Evolutionary conservation across 1,140 invertebrate genomes (phyloP).

Genomic region (Cotesia chilonis): DNA sequence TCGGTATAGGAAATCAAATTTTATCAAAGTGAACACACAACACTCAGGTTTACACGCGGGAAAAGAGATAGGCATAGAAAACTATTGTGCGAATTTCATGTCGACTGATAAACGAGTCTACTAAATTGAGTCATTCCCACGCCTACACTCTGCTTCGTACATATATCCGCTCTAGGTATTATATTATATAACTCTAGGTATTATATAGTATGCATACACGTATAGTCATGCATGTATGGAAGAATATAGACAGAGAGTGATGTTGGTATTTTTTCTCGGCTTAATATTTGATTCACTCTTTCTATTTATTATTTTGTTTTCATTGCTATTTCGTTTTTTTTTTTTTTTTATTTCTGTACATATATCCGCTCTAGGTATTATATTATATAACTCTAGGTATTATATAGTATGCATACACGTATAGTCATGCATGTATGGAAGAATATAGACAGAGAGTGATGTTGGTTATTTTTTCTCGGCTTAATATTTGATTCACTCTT

Average conservation of each 20-base stretch:
- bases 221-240: conserved; percentile 37
- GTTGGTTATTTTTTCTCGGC: conserved; percentile 43
- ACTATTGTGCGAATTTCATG: conserved; percentile 42
- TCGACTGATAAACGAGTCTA: conserved; percentile 52
- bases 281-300: conserved; percentile 36
- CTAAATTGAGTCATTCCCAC: conserved; percentile 51
- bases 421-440: conserved; percentile 36
- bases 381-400: too few species aligned
- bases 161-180: conserved; percentile 17
- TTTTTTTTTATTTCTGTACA: too few species aligned
- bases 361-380: conserved; percentile 2
- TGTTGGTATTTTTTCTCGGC: conserved; percentile 42
- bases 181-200: too few species aligned
- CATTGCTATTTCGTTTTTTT: conserved; percentile 40
- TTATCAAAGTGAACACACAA: not conserved
- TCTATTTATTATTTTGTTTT: conserved; percentile 27
- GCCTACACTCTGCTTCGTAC: conserved; percentile 33
- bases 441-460: conserved; percentile 18
- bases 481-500: conserved; percentile 36
- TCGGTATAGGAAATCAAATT: conserved; percentile 5
- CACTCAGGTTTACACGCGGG: conserved; percentile 1
- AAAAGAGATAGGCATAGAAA: not conserved
- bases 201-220: conserved; percentile 8
- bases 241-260: conserved; percentile 17
- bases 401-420: conserved; percentile 13